Evolutionary conservation across 2,113 vertebrate species (phyloP).

Genomic region (Spilogale gracilis): DNA sequence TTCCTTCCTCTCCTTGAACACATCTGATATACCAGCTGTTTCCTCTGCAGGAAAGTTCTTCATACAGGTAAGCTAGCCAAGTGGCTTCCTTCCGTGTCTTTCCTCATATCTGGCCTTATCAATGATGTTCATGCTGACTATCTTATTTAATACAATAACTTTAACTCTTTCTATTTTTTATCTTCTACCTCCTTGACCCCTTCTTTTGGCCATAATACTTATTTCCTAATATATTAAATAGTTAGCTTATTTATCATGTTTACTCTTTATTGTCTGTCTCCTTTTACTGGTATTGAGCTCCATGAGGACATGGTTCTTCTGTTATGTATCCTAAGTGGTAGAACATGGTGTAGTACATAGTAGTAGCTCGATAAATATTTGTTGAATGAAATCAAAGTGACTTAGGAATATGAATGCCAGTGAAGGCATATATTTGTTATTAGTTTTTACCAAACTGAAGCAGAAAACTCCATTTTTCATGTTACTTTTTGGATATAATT

Average conservation of each 20-base stretch:
- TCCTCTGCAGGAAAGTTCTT: not conserved
- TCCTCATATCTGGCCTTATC: not conserved
- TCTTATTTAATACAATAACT: not conserved
- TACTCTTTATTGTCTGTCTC: not conserved
- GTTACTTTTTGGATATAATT: conserved; percentile 39
- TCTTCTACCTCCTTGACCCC: not conserved
- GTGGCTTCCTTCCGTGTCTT: not conserved
- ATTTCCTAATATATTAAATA: not conserved
- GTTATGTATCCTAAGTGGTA: not conserved
- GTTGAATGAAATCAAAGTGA: not conserved
- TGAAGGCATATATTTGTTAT: not conserved
- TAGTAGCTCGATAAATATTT: not conserved
- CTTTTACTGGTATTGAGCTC: not conserved
- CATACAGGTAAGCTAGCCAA: not conserved
- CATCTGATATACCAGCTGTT: not conserved
- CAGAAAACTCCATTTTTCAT: conserved; percentile 29
- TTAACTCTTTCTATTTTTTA: not conserved
- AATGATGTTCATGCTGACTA: not conserved
- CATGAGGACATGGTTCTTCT: not conserved
- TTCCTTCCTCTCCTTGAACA: not conserved
- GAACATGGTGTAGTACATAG: not conserved
- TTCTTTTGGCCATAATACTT: not conserved
- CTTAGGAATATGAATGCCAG: conserved; percentile 9
- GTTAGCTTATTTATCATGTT: not conserved
- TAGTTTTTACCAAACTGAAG: conserved; percentile 13